Conservation (phyloP, 2,888 invertebrate species). For the Nomada hirtipes region DNA sequence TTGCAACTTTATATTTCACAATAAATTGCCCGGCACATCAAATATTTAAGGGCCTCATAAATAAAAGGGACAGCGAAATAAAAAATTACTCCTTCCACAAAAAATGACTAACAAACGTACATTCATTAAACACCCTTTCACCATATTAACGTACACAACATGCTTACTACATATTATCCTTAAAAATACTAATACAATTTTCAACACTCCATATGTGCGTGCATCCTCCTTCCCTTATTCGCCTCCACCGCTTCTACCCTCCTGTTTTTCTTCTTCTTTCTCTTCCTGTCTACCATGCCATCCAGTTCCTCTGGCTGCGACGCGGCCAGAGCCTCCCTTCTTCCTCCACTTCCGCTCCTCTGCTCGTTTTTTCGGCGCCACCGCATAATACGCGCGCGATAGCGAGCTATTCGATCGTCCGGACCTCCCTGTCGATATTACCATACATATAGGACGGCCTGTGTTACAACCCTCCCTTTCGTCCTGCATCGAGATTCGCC, state of each 20-base stretch:
- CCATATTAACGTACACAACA: too few relatives aligned
- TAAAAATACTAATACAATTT: too few relatives aligned
- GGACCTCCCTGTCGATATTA: slow-evolving; percentile 78
- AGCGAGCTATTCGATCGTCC: slow-evolving; percentile 72
- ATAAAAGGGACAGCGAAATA: too few relatives aligned
- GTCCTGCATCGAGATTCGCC: slow-evolving; percentile 64
- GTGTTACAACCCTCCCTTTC: slow-evolving; percentile 69
- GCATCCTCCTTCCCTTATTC: slow-evolving; percentile 33
- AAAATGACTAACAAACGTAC: too few relatives aligned
- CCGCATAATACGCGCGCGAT: slow-evolving; percentile 71
- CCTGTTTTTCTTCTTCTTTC: slow-evolving; percentile 20
- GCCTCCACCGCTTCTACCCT: slow-evolving; percentile 14
- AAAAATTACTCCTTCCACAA: too few relatives aligned
- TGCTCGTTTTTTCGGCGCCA: slow-evolving; percentile 66
- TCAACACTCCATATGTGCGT: too few relatives aligned
- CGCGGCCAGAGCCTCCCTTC: slow-evolving; percentile 22
- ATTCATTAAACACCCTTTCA: too few relatives aligned
- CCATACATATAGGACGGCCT: slow-evolving; percentile 77
- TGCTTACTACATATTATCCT: too few relatives aligned
- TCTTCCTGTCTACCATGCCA: slow-evolving; percentile 12
- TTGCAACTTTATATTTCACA: too few relatives aligned
- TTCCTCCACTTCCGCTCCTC: slow-evolving; percentile 50
- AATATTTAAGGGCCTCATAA: too few relatives aligned
- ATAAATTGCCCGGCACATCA: too few relatives aligned
- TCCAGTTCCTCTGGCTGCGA: slow-evolving; percentile 48